Evolutionary conservation across 2,797 vertebrate species (phyloP), one percentile per base, ranked within the genome.

Genomic region (Nyctalus aviator): DNA sequence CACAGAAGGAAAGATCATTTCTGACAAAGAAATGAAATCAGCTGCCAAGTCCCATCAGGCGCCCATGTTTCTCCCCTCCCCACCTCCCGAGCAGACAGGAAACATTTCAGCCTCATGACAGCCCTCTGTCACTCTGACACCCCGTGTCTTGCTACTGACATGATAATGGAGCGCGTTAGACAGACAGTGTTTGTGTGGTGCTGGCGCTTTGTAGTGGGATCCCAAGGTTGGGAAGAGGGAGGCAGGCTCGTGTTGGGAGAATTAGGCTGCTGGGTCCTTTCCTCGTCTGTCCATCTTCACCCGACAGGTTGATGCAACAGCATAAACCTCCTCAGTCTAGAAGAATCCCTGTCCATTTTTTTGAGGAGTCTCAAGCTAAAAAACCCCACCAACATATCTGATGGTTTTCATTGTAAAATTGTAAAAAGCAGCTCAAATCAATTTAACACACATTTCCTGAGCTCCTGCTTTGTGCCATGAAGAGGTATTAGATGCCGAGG

Each of bases 21-120:
- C 81, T 92, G 92, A 94, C 79, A 78, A 73, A 78, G 37, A 53
- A 94, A 83, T 48, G 88, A 96, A 94, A 96, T 96, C 75, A 90
- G 25, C 91, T 96, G 87, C 88, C 20, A 90, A 88, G 0, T 46
- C n/a, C 25, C 13, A 21, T 46, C 92, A 91, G 77, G 1, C 0
- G 10, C 20, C 25, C 18, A 18, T 32, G 84, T 11, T 90, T 11
- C 64, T 46, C 69, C 85, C 4, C 59, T 37, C 57, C 30, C 71
- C 71, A 44, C 81, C 84, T 75, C 87, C 93, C 50, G 46, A 30
- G 89, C 44, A 97, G 96, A 83, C 94, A 97, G 97, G 96, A 97
- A 97, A 96, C 84, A 17, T 20, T 96, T 97, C 97, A 96, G 95
- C 84, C 71, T 84, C 10, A 14, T 98, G 97, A 98, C 97, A 98